Conservation (phyloP, 2,113 vertebrate genomes). For the Erpornis zantholeuca region DNA sequence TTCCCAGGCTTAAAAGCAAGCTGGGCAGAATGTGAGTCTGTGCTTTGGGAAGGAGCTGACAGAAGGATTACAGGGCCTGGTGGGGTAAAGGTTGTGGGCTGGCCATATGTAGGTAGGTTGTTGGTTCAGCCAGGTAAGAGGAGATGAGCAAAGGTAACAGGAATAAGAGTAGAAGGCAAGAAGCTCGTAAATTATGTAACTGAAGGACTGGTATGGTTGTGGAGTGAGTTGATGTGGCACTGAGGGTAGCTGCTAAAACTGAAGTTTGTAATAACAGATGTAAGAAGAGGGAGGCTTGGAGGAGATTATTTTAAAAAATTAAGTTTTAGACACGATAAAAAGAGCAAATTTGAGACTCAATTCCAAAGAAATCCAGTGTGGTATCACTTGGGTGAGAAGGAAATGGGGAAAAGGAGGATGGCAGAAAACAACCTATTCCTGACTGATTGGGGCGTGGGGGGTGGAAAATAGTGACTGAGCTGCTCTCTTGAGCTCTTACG, state of each 20-base stretch:
- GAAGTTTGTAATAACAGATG: neutral
- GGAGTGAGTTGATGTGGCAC: neutral
- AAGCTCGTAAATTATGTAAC: conserved; percentile 31
- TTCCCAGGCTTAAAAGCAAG: conserved; percentile 30
- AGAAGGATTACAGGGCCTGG: neutral
- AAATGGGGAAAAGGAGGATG: neutral
- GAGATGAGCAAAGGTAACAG: conserved; percentile 15
- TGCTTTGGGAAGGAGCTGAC: neutral
- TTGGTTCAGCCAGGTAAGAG: neutral
- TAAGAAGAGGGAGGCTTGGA: neutral
- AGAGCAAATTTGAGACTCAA: neutral
- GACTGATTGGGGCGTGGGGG: accelerated
- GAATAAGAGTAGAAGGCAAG: conserved; percentile 17
- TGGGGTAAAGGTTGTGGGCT: neutral
- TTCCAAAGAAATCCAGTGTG: neutral
- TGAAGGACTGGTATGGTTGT: neutral
- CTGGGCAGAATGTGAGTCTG: neutral
- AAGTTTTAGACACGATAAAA: neutral
- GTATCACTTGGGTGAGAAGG: neutral
- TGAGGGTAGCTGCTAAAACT: neutral
- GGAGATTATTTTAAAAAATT: neutral
- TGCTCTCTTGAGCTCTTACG: neutral
- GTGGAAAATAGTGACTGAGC: neutral
- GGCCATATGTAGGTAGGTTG: neutral
- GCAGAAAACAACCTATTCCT: neutral